These are phyloP conservation scores for Temnothorax unifasciatus DNA, from an alignment of 2,888 invertebrate species.

Conservation along the genomic window DNA sequence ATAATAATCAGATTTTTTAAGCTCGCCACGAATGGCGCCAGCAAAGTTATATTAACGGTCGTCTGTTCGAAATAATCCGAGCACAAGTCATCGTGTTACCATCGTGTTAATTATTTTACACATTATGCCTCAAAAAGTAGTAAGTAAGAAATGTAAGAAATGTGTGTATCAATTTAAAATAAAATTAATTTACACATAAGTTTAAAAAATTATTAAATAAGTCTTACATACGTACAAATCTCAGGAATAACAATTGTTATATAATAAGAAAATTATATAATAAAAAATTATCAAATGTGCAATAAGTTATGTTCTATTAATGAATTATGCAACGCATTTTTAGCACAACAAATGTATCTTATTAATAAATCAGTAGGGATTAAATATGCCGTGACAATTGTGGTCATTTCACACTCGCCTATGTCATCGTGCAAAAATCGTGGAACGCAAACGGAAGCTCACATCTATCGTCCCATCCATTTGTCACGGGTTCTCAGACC, in stretches of 20 bases:
- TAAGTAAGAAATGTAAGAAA: neutral
- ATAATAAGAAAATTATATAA: neutral
- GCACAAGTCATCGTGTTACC: neutral
- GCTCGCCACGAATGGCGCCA: constrained; percentile 32
- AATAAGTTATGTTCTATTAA: neutral
- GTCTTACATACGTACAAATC: neutral
- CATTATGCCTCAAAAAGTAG: neutral
- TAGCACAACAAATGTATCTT: constrained; percentile 5
- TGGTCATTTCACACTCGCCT: constrained; percentile 50
- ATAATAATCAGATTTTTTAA: constrained; percentile 74
- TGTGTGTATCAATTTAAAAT: neutral
- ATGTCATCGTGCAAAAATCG: constrained; percentile 52
- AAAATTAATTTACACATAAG: neutral
- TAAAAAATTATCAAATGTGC: neutral
- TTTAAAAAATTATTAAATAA: neutral
- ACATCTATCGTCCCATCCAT: constrained; percentile 72
- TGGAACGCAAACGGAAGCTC: constrained; percentile 50
- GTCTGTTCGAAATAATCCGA: constrained; percentile 20
- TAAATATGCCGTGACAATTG: constrained; percentile 68
- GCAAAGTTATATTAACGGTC: constrained; percentile 28
- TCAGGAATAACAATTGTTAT: neutral
- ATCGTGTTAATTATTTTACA: constrained; percentile 10
- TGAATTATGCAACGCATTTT: neutral
- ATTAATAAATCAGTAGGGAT: constrained; percentile 59
- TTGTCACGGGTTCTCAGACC: constrained; percentile 82